phyloP scores from a whole-genome alignment of 1,140 invertebrate genomes.

The Tetragnatha versicolor region DNA sequence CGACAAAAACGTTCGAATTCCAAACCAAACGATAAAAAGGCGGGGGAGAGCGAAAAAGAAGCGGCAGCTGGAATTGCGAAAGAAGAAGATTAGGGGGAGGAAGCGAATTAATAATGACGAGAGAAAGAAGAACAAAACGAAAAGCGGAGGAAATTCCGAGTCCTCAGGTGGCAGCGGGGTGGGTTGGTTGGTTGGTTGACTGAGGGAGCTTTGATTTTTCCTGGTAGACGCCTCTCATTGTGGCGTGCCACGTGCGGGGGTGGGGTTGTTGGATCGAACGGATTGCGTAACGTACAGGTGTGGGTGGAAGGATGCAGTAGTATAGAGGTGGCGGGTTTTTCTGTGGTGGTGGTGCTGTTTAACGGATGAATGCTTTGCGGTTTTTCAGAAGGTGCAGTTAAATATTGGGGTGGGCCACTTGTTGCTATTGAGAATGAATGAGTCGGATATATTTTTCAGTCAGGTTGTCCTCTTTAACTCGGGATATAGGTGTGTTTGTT shows the following conservation, averaged over 20 bases:
- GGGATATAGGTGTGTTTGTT: too few species aligned
- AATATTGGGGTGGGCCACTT: too few species aligned
- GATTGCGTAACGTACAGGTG: too few species aligned
- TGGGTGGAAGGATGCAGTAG: too few species aligned
- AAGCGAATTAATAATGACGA: neutral
- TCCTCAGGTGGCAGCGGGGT: constrained; percentile 21
- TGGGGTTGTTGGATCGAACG: constrained; percentile 1
- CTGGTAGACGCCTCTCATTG: constrained; percentile 31
- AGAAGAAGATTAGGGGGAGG: constrained; percentile 8
- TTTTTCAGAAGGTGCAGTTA: too few species aligned
- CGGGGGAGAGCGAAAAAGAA: neutral
- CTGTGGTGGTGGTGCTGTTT: too few species aligned
- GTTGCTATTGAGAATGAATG: too few species aligned
- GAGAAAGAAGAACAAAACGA: neutral
- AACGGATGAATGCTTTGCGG: too few species aligned
- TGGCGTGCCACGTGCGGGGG: neutral
- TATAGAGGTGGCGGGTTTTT: too few species aligned
- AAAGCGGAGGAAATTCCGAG: constrained; percentile 18
- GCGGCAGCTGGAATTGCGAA: constrained; percentile 28
- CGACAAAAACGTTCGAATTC: constrained; percentile 10
- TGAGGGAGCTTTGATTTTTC: constrained; percentile 12
- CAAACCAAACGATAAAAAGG: neutral
- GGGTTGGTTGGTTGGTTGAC: constrained; percentile 4
- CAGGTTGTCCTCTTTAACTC: too few species aligned
- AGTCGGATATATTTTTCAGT: too few species aligned